Evolutionary conservation across 1,140 invertebrate genomes (phyloP), one percentile per base, ranked within the genome.

Genomic region (Aphelenchoides fujianensis): DNA sequence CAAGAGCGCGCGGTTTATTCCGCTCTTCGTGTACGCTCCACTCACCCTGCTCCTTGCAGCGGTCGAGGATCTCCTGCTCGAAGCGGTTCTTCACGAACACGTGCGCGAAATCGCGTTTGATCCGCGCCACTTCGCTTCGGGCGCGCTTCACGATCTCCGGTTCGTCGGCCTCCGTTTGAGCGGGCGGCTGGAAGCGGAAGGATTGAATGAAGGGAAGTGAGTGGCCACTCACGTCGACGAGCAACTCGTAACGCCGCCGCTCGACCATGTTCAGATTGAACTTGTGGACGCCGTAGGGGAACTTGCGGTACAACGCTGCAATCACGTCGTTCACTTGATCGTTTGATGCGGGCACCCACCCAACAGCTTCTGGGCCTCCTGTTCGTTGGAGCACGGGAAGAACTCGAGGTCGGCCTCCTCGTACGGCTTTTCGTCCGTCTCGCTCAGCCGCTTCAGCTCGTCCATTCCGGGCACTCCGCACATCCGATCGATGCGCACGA

Each of bases 261-360:
- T 16, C n/a, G 32, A 66, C 53, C 63, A 66, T 66, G 12, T 66
- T 48, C 31, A 36, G n/a, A 3, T 66, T 55, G 32, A 36, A 66
- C 36, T 66, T 66, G 63, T 34, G 32, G 31, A 66, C 7, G n/a
- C 63, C 63, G 53, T 19, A 66, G 2, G 0, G 63, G 12, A 66
- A 66, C 1, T 35, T 12, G 1, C 23, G 12, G 31, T 66, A 66
- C 2, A 66, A 31, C 2, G 1, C 63, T 59, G 19, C 28, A 59
- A 59, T n/a, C n/a, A n/a, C n/a, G n/a, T n/a, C n/a, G n/a, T n/a
- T n/a, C n/a, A n/a, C n/a, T n/a, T n/a, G n/a, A n/a, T n/a, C n/a
- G n/a, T n/a, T n/a, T n/a, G n/a, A n/a, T n/a, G n/a, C n/a, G n/a
- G n/a, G n/a, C n/a, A n/a, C 55, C 19, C 7, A 59, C 55, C 19